A percentile compares a stretch with the other conserved stretches of the same genome.
These are phyloP conservation scores for Melanerpes aurifrons DNA, from an alignment of 2,113 vertebrate genomes.

Conservation along the genomic window DNA sequence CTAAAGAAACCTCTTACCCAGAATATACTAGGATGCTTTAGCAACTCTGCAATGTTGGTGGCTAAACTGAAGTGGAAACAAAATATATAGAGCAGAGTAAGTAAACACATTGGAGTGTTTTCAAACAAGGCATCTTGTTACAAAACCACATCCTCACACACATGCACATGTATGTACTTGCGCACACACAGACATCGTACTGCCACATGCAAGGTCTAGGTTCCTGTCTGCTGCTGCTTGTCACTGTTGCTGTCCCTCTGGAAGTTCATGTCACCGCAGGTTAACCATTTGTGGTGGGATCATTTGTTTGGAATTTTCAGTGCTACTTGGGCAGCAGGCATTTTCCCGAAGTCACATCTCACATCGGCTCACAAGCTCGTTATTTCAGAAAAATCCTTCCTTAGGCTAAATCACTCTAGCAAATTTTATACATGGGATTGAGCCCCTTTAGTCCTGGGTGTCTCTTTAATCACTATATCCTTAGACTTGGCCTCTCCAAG, in stretches of 20 bases:
- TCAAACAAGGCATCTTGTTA: not conserved
- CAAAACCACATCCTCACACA: not conserved
- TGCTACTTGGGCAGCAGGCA: not conserved
- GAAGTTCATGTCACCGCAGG: not conserved
- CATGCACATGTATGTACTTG: not conserved
- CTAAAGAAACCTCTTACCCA: not conserved
- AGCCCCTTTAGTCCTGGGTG: not conserved
- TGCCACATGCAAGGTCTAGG: not conserved
- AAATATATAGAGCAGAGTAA: not conserved
- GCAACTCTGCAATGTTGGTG: not conserved
- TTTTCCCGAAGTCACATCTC: not conserved
- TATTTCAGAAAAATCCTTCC: not conserved
- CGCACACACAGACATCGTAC: rapidly evolving
- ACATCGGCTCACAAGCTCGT: rapidly evolving
- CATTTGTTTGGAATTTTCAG: too few relatives aligned
- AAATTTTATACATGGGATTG: not conserved
- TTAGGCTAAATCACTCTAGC: not conserved
- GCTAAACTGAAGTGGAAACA: not conserved
- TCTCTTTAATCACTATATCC: not conserved
- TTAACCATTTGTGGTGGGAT: not conserved
- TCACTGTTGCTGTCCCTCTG: not conserved
- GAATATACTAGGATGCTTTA: not conserved
- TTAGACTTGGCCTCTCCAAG: not conserved
- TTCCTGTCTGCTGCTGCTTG: not conserved
- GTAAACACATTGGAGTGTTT: not conserved